Base-by-base conservation (phyloP, 2,888 invertebrate genomes). In the Pilophorus perplexus region DNA sequence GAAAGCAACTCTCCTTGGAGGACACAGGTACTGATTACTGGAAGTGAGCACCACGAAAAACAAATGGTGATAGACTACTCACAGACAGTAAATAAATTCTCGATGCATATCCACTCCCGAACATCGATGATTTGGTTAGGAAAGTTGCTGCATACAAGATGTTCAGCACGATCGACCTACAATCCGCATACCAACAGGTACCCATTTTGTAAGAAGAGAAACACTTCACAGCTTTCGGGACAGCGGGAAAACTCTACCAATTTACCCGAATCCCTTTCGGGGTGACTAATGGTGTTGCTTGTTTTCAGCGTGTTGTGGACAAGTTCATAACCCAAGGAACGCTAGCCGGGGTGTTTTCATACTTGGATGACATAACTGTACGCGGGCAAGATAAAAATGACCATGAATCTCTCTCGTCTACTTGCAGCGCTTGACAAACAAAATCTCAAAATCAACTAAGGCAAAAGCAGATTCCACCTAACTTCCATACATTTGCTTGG, bases 351-450 rank as follows among this genome's bases (percentile, higher is more conserved):
- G 44, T 44, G 1, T 68, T 42, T 25, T 20, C 57, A 4, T 68
- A 59, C 25, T 23, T 65, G 20, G 59, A 68, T 60, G 65, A 44
- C 16, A 33, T 68, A 25, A 38, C 46, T 5, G 48, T 65, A 1
- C 59, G 42, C 12, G 8, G 38, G 20, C 8, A 5, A n/a, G 20
- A 3, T 8, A 20, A 59, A 40, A 14, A n/a, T 2, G 40, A 59
- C 38, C 22, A 42, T 42, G 40, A 44, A n/a, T n/a, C n/a, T n/a
- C n/a, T n/a, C n/a, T n/a, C n/a, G n/a, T n/a, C n/a, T n/a, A n/a
- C n/a, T n/a, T n/a, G n/a, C n/a, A n/a, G n/a, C n/a, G n/a, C n/a
- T n/a, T n/a, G n/a, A n/a, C n/a, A n/a, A n/a, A n/a, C n/a, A n/a
- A n/a, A n/a, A n/a, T n/a, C n/a, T n/a, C n/a, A n/a, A n/a, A n/a